Evolutionary conservation across 2,797 vertebrate species (phyloP), one percentile per base, ranked within the genome.

Genomic region (Spheniscus humboldti): DNA sequence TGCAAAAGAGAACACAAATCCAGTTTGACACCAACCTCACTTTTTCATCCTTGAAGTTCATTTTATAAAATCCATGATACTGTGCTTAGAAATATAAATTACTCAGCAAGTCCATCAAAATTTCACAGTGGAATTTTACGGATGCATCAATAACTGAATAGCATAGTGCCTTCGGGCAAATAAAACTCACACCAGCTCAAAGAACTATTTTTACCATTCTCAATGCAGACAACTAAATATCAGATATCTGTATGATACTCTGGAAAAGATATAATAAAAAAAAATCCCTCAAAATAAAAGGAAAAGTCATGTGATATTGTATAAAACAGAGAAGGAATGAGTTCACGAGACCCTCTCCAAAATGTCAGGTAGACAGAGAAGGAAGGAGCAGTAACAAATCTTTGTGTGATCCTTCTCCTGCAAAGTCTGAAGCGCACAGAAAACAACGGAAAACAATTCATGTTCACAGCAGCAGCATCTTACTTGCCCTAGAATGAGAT

Each of bases 151-250:
- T 88, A 94, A 50, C 53, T 92, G 52, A 83, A 84, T 72, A 83
- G 52, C 6, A 4, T 86, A 47, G 17, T 95, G 27, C 18, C 25
- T 82, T 88, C 82, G 39, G 28, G n/a, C 45, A 91, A 67, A 91
- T 80, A 47, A 74, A 77, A 88, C 14, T 81, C 72, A 41, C 28
- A 53, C n/a, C 52, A 92, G 13, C 90, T 41, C 50, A 52, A 92
- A 76, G 68, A 92, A 63, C 94, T 96, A 24, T 86, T 78, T 80
- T 91, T 86, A 60, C 69, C 31, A 30, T 90, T 91, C 50, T 91
- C 33, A 45, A 43, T 75, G 52, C n/a, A 33, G 48, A 56, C 66
- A 86, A 73, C 69, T 86, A 81, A 88, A 57, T 96, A 79, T 19
- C 8, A 1, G 31, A 41, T 75, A 45, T 33, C 48, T 17, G 3